Base-by-base conservation (phyloP, 2,797 vertebrate species). In the Rachycentron canadum region DNA sequence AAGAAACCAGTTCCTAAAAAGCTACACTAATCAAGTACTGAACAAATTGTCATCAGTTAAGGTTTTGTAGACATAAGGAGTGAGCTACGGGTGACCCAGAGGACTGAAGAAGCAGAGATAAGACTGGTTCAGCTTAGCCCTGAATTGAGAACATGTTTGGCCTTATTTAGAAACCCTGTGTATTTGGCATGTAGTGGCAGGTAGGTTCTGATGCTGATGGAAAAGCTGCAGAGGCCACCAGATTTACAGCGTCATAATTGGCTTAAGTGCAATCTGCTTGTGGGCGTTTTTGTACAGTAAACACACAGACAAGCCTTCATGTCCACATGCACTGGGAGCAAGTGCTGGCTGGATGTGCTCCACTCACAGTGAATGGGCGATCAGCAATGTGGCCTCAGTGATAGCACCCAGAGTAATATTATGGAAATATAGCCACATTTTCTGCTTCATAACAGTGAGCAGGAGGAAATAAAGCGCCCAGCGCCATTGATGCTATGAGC, bases 401-500 rank as follows among this genome's bases (percentile, higher is more conserved):
- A 83, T 69, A 73, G 83, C 83, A 67, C 77, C 71, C 60, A 0
- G 59, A 83, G 80, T 76, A 64, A 83, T 81, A 82, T 79, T 72
- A 86, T 87, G 88, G 85, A 89, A 90, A 91, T 86, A 81, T 69
- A 49, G 82, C 79, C 79, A 70, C 80, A 69, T 90, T 89, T 88
- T 86, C 74, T 74, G 84, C 84, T 82, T 88, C 85, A 82, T 85
- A 86, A 90, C 78, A 63, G 84, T 2, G 30, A 81, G 67, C 86
- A 57, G 76, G 66, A 66, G 78, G 70, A 86, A 80, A 80, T 87
- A 81, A 91, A 87, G 86, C 38, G 47, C 17, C 78, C 36, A 28
- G 78, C 7, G 21, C 69, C 80, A 73, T 80, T 86, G 85, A 89
- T 64, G 88, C 83, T 73, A 83, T 64, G 86, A 86, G 84, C 67